A percentile compares a stretch with the other conserved stretches of the same genome.
Conservation (phyloP, 2,888 invertebrate genomes). For the Acronicta alni region DNA sequence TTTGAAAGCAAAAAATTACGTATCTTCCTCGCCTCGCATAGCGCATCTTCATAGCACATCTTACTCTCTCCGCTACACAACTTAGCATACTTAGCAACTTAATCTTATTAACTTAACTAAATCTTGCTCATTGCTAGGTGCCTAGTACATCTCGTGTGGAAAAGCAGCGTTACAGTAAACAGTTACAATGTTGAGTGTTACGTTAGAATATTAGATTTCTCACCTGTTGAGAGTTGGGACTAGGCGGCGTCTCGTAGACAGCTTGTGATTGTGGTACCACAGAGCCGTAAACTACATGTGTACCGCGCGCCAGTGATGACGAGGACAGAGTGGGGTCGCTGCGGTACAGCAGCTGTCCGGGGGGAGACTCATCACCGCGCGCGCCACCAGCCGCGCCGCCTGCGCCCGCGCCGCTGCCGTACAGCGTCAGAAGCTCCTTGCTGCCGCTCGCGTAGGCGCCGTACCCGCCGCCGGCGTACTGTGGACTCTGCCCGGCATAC, state of each 20-base stretch:
- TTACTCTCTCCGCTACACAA: too few species aligned
- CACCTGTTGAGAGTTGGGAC: conserved; percentile 90
- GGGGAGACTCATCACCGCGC: conserved; percentile 86
- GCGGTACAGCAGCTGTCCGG: conserved; percentile 90
- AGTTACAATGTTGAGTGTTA: neutral
- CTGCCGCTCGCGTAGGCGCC: conserved; percentile 63
- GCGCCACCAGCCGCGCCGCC: conserved; percentile 65
- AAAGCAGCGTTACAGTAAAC: too few species aligned
- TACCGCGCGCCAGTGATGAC: conserved; percentile 87
- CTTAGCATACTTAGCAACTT: too few species aligned
- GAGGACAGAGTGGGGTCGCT: conserved; percentile 92
- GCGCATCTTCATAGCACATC: too few species aligned
- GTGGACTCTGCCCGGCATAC: conserved; percentile 77
- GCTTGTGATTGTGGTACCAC: conserved; percentile 82
- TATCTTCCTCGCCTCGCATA: too few species aligned
- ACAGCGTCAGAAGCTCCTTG: conserved; percentile 72
- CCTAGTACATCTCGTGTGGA: too few species aligned
- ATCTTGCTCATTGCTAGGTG: too few species aligned
- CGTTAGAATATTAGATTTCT: conserved; percentile 3
- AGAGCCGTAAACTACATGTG: conserved; percentile 85
- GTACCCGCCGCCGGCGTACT: conserved; percentile 68
- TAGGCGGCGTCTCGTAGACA: conserved; percentile 88
- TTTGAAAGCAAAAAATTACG: too few species aligned
- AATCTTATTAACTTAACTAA: too few species aligned
- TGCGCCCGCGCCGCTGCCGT: conserved; percentile 69